phyloP scores from a whole-genome alignment of 1,140 invertebrate species.

The Medauroidea extradentata region DNA sequence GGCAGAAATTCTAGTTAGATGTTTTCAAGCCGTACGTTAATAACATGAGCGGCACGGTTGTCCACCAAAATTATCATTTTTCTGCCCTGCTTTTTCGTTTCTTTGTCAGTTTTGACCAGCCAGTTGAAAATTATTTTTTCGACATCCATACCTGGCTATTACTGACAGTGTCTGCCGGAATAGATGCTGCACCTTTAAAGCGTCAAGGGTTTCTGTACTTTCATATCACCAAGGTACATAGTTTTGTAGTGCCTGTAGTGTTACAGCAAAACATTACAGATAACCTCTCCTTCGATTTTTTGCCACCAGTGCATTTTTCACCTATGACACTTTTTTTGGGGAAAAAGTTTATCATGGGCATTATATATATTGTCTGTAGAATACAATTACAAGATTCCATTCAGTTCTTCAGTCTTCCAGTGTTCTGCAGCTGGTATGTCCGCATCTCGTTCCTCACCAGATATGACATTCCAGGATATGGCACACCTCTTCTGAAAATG shows the following conservation, averaged over 20 bases:
- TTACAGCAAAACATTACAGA: slow-evolving; percentile 8
- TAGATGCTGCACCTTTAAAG: neutral
- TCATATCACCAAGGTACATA: neutral
- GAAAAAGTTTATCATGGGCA: neutral
- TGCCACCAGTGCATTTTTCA: slow-evolving; percentile 1
- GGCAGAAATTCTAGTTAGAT: no score
- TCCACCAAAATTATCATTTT: neutral
- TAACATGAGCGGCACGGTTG: neutral
- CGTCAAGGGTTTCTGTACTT: neutral
- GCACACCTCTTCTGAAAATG: no score
- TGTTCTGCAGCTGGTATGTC: no score
- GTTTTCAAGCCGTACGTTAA: no score
- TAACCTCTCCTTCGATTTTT: neutral
- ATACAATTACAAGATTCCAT: no score
- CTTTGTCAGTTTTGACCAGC: neutral
- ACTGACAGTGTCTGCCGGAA: neutral
- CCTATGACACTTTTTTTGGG: neutral
- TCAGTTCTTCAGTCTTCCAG: no score
- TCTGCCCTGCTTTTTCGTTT: neutral
- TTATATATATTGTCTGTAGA: neutral
- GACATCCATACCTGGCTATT: slow-evolving; percentile 1
- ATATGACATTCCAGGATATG: no score
- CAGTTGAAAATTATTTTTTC: neutral
- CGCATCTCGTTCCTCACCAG: no score
- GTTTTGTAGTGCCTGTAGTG: neutral